Evolutionary conservation across 2,888 invertebrate genomes (phyloP).

Genomic region (Lasioglossum pauxillum): DNA sequence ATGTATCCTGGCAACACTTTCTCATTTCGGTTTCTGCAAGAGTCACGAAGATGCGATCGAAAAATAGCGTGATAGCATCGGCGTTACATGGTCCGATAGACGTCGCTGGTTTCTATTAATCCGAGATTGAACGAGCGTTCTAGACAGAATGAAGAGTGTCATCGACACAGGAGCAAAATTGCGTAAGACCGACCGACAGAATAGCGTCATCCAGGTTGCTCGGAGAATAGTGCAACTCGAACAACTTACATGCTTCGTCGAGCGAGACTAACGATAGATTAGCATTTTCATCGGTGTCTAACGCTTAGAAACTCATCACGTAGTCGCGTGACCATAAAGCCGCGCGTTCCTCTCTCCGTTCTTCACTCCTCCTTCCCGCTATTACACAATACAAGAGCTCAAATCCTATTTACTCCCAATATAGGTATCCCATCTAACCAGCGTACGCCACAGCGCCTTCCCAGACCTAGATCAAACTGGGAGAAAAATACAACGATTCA

Average conservation of each 20-base stretch:
- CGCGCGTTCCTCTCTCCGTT: conserved; percentile 6
- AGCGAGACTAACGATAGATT: conserved; percentile 65
- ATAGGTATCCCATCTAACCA: conserved; percentile 1
- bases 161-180: conserved; percentile 35
- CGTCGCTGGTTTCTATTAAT: background rate
- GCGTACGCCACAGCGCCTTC: conserved; percentile 5
- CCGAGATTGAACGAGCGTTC: background rate
- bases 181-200: conserved; percentile 16
- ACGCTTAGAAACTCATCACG: conserved; percentile 55
- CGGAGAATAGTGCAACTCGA: conserved; percentile 46
- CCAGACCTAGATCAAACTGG: background rate
- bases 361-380: background rate
- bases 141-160: conserved; percentile 6
- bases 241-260: conserved; percentile 60
- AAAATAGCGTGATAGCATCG: background rate
- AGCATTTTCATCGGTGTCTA: conserved; percentile 62
- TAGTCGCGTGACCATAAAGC: conserved; percentile 36
- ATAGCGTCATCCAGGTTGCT: conserved; percentile 54
- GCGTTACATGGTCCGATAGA: background rate
- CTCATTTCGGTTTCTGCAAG: background rate
- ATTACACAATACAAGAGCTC: conserved; percentile 21
- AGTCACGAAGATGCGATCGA: background rate
- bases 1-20: background rate
- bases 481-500: background rate
- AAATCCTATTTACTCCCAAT: conserved; percentile 31